These are phyloP conservation scores for Alcedo quadribrachys DNA, from an alignment of 2,797 vertebrate genomes.

Conservation along the genomic window DNA sequence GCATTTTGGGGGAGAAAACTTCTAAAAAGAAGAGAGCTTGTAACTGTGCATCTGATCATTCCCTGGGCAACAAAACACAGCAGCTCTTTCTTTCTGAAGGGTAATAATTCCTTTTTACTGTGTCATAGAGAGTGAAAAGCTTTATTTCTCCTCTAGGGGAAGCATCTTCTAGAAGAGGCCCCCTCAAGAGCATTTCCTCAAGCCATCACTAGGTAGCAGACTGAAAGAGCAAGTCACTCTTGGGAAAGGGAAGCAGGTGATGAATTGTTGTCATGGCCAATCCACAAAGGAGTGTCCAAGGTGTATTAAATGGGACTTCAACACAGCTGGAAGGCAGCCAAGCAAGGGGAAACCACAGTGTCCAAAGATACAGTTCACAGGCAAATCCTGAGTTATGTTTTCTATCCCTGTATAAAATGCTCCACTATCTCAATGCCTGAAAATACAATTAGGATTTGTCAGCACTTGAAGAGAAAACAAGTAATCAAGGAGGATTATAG, in stretches of 20 bases:
- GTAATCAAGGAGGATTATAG: constrained; percentile 35
- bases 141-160: background rate
- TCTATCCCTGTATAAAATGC: background rate
- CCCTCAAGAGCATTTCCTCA: background rate
- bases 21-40: background rate
- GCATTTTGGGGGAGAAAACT: background rate
- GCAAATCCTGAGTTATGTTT: constrained; percentile 24
- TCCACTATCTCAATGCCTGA: background rate
- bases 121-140: background rate
- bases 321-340: background rate
- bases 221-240: background rate
- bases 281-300: background rate
- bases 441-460: constrained; percentile 50
- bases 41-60: background rate
- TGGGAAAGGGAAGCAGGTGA: background rate
- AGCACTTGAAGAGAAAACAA: constrained; percentile 37
- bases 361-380: background rate
- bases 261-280: background rate
- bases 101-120: background rate
- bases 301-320: background rate
- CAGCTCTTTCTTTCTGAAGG: background rate
- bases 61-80: background rate
- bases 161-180: background rate
- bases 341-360: background rate
- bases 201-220: background rate